Evolutionary conservation across 1,140 invertebrate species (phyloP).

Genomic region (Drosophila lacteicornis): DNA sequence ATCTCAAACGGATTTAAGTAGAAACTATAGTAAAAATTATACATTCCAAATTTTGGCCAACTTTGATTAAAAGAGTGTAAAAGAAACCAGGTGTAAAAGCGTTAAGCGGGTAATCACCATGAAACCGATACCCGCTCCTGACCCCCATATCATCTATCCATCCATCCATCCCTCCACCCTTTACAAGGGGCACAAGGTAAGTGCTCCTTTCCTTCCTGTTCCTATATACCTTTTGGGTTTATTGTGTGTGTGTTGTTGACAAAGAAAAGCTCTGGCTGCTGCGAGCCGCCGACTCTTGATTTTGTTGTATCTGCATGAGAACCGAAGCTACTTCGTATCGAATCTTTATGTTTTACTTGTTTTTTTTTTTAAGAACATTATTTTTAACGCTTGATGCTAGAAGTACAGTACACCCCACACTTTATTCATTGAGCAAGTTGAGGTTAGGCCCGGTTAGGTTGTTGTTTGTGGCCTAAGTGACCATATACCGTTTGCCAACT

Average conservation of each 20-base stretch:
- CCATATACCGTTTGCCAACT: conserved; percentile 75
- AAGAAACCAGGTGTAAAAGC: neutral
- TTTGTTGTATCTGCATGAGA: conserved; percentile 70
- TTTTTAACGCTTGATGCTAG: conserved; percentile 36
- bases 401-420: conserved; percentile 38
- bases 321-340: conserved; percentile 39
- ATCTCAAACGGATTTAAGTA: no score
- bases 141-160: neutral
- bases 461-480: conserved; percentile 70
- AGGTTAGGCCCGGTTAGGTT: conserved; percentile 49
- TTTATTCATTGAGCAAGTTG: conserved; percentile 16
- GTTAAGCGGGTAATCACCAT: conserved; percentile 1
- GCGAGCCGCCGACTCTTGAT: conserved; percentile 56
- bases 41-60: neutral
- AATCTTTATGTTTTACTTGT: conserved; percentile 35
- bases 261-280: conserved; percentile 62
- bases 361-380: conserved; percentile 26
- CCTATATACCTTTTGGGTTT: conserved; percentile 47
- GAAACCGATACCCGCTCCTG: neutral
- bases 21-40: neutral
- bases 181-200: conserved; percentile 54
- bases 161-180: conserved; percentile 20
- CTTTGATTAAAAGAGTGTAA: neutral
- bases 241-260: conserved; percentile 82
- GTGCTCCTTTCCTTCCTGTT: conserved; percentile 57